A percentile compares a stretch with the other conserved stretches of the same genome.
Evolutionary conservation across 2,113 vertebrate species (phyloP).

Genomic region (Tylochromis polylepis): DNA sequence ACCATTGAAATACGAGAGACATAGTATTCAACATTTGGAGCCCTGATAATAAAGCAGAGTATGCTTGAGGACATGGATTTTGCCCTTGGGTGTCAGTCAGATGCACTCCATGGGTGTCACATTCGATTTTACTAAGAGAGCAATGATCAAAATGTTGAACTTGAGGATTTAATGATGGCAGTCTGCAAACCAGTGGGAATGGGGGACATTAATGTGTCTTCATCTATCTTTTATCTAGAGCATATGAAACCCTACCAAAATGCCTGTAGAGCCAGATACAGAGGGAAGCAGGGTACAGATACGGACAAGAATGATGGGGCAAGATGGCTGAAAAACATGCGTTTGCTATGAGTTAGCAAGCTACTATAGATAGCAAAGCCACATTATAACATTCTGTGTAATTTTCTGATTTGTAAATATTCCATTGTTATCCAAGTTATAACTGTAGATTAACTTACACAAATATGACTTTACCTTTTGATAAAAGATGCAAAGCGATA

Average conservation of each 20-base stretch:
- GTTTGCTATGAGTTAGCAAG: background rate
- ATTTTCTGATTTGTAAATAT: background rate
- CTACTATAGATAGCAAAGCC: background rate
- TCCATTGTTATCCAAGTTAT: background rate
- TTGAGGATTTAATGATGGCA: background rate
- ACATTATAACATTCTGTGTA: background rate
- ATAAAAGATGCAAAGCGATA: background rate
- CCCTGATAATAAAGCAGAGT: background rate
- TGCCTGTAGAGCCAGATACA: background rate
- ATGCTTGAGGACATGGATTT: background rate
- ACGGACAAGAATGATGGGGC: background rate
- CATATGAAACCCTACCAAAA: background rate
- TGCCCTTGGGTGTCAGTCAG: background rate
- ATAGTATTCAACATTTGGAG: background rate
- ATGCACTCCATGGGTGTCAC: background rate
- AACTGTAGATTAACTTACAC: background rate
- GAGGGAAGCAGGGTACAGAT: background rate
- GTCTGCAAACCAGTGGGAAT: background rate
- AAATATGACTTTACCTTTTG: background rate
- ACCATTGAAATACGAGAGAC: background rate
- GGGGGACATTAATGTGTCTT: background rate
- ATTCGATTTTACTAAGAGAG: background rate
- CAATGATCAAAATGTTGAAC: background rate
- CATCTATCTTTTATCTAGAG: background rate
- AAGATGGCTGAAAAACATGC: background rate